These are phyloP conservation scores for Botrylloides violaceus DNA, from an alignment of 23 tunicate genomes.

Conservation along the genomic window DNA sequence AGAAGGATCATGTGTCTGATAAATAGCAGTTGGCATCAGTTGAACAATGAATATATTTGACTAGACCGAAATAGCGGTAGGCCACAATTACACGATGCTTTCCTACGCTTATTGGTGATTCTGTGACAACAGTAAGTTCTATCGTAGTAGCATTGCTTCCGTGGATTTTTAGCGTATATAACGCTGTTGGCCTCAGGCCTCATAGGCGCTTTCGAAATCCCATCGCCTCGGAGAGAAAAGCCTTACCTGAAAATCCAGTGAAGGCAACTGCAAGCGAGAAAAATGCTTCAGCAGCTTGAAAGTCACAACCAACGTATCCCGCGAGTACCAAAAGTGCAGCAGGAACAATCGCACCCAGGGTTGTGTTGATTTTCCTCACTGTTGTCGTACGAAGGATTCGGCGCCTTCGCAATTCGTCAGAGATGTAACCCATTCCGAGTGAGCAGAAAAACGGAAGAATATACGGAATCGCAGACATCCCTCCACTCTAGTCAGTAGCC, in stretches of 20 bases:
- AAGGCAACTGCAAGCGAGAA: constrained; percentile 29
- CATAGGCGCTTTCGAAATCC: too few species aligned
- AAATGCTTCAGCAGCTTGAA: constrained; percentile 16
- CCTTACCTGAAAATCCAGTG: constrained; percentile 7
- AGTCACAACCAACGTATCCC: constrained; percentile 28
- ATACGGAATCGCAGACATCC: constrained; percentile 22
- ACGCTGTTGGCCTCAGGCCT: too few species aligned
- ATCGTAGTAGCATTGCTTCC: too few species aligned
- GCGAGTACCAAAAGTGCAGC: constrained; percentile 22
- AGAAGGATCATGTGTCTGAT: too few species aligned
- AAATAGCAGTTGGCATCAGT: too few species aligned
- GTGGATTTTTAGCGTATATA: too few species aligned
- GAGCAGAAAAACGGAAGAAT: constrained; percentile 6
- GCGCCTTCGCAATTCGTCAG: constrained; percentile 15
- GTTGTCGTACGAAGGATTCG: background rate
- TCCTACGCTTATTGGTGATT: too few species aligned
- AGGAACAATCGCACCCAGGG: constrained; percentile 13
- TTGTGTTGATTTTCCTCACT: constrained; percentile 22
- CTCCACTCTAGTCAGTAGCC: constrained; percentile 17
- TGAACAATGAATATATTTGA: too few species aligned
- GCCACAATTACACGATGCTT: too few species aligned
- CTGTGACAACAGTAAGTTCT: too few species aligned
- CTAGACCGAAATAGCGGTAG: too few species aligned
- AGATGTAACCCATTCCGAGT: constrained; percentile 13
- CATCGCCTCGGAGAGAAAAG: background rate